Evolutionary conservation across 1,140 invertebrate genomes (phyloP).

Genomic region (Drosophila carrolli): DNA sequence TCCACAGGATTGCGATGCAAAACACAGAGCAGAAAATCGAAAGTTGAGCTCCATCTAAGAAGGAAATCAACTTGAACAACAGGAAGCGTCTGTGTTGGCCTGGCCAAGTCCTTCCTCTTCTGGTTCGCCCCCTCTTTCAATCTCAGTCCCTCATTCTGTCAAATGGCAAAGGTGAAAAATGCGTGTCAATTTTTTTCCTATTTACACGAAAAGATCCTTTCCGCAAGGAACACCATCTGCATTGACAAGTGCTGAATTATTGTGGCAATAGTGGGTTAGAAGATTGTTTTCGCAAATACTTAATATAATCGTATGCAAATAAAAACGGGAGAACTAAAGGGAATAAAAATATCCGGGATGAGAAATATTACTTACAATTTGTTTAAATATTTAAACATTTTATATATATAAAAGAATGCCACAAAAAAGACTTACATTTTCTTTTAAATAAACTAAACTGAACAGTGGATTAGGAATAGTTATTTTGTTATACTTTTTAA

Average conservation of each 20-base stretch:
- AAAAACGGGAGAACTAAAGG: not conserved
- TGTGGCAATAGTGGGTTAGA: not conserved
- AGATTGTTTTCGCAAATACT: slow-evolving; percentile 16
- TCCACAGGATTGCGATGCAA: slow-evolving; percentile 36
- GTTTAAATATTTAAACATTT: too few species aligned
- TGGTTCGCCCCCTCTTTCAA: not conserved
- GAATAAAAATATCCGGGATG: not conserved
- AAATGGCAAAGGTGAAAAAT: slow-evolving; percentile 58
- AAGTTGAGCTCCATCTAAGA: slow-evolving; percentile 63
- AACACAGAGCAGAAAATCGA: slow-evolving; percentile 61
- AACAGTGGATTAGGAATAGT: too few species aligned
- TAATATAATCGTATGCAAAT: not conserved
- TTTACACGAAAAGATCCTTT: slow-evolving; percentile 22
- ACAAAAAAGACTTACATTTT: too few species aligned
- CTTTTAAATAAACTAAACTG: too few species aligned
- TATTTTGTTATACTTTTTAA: too few species aligned
- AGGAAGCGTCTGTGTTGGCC: slow-evolving; percentile 54
- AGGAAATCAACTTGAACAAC: slow-evolving; percentile 76
- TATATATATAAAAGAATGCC: too few species aligned
- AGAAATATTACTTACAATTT: too few species aligned
- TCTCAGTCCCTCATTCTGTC: slow-evolving; percentile 10
- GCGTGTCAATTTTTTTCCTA: slow-evolving; percentile 57
- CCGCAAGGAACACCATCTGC: slow-evolving; percentile 15
- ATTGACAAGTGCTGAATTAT: slow-evolving; percentile 36
- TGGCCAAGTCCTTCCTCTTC: slow-evolving; percentile 1